Evolutionary conservation across 2,888 invertebrate species (phyloP), one percentile per base, ranked within the genome.

Genomic region (Xylocampa areola): DNA sequence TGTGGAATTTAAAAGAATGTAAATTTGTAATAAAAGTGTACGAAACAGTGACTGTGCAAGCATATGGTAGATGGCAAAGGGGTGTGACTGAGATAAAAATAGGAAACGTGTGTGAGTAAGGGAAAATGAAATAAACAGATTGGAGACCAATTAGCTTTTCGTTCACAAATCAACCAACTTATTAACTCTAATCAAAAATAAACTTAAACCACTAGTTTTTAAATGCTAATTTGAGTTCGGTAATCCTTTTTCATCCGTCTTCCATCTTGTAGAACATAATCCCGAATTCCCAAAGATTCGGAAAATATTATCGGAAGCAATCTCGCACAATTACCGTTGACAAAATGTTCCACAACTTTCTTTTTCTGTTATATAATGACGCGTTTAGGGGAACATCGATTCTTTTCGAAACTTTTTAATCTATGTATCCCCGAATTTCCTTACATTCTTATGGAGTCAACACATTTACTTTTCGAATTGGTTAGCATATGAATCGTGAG

Each of bases 271-370:
- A 48, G 37, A 37, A 63, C 48, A 60, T 69, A 41, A 73, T 66
- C 50, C 49, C 36, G 39, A 60, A 60, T 44, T 59, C 37, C 29
- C 48, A 29, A 61, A 73, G 50, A 63, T 63, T 73, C 40, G 6
- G 14, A 41, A n/a, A 36, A 45, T 37, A 49, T 27, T 63, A 73
- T 73, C 74, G 51, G 58, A 47, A 57, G 45, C 40, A 37, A 60
- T 71, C 66, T 47, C 29, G 17, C 63, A 63, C 74, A 73, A 73
- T 73, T 73, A 73, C 52, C 43, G 51, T 47, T 57, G 59, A 72
- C 63, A 73, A 60, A 63, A 66, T 70, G 72, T 72, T 66, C 55
- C 44, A 43, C 35, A 60, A 73, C 43, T 70, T 73, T 67, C 52
- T 19, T 49, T 57, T 47, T 50, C 47, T 35, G 27, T 44, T 50